Conservation (phyloP, 2,888 invertebrate genomes). For the Aquatica leii region DNA sequence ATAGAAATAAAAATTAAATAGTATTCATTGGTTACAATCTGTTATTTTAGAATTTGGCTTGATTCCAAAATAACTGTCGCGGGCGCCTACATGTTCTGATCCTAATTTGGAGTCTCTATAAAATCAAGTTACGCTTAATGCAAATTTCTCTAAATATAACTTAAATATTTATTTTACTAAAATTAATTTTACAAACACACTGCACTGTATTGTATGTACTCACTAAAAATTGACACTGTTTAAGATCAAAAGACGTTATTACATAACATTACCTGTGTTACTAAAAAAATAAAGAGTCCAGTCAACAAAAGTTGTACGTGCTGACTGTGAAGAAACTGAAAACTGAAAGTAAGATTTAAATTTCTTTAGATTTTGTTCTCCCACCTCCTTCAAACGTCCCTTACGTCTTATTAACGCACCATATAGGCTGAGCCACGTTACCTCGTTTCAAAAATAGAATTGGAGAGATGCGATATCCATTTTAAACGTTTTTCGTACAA, state of each 20-base stretch:
- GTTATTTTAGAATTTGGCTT: conserved; percentile 41
- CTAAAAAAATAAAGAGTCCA: conserved; percentile 60
- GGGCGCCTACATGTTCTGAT: conserved; percentile 17
- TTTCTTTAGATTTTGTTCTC: conserved; percentile 48
- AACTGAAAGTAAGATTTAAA: conserved; percentile 62
- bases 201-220: too few relatives aligned
- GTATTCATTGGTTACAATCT: neutral
- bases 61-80: conserved; percentile 36
- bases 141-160: conserved; percentile 1
- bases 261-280: conserved; percentile 53
- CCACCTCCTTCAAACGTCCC: conserved; percentile 32
- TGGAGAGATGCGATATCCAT: conserved; percentile 40
- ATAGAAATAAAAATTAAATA: conserved; percentile 15
- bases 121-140: conserved; percentile 33
- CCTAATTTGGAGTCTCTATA: conserved; percentile 42
- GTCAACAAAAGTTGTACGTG: conserved; percentile 65
- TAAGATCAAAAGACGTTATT: too few relatives aligned
- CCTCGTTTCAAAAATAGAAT: conserved; percentile 46
- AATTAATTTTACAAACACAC: too few relatives aligned
- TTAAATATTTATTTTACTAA: too few relatives aligned
- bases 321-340: conserved; percentile 70
- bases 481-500: conserved; percentile 23
- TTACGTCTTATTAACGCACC: conserved; percentile 30
- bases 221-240: too few relatives aligned
- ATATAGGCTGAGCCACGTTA: conserved; percentile 40